Evolutionary conservation across 2,888 invertebrate species (phyloP), one percentile per base, ranked within the genome.

Genomic region (Agrotis segetum): DNA sequence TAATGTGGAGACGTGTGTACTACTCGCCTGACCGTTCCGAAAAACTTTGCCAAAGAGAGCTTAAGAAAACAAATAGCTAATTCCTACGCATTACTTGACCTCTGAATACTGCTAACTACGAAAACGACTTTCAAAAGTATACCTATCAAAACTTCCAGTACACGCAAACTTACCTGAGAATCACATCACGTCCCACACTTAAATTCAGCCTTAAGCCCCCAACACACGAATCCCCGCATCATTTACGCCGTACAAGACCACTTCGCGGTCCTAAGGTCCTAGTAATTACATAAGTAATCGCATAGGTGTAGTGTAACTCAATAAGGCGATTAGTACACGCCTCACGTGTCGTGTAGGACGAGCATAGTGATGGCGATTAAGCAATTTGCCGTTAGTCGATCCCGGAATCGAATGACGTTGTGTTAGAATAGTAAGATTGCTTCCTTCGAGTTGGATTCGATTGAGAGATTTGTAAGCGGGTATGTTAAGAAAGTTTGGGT

Each of bases 311-410:
- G 78, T 80, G 81, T 86, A 86, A 87, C 86, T 82, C 84, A 84
- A 89, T 90, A 87, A 87, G 86, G 85, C 84, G 84, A 89, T 91
- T 90, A 89, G 85, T 79, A 87, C 67, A 63, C 86, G 68, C 71
- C 83, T 85, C 90, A 87, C 89, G 88, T 85, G 86, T 82, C 72
- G 69, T 70, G 63, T 70, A 72, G 78, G 71, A 78, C 74, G 83
- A 81, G 59, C 71, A 76, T 80, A 79, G 79, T 85, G 85, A 78
- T 83, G 67, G 71, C 61, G 79, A 72, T 75, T 86, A 84, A 78
- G 78, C 73, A 74, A 83, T 83, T 84, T 78, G 58, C 68, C 63
- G 74, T 61, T 80, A 84, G 73, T 77, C 74, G 76, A 78, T 79
- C 74, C 70, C 40, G 59, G 59, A 71, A 81, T 76, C 81, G 71